Evolutionary conservation across 2,888 invertebrate genomes (phyloP).

Genomic region (Callyntrura guangdongensis): DNA sequence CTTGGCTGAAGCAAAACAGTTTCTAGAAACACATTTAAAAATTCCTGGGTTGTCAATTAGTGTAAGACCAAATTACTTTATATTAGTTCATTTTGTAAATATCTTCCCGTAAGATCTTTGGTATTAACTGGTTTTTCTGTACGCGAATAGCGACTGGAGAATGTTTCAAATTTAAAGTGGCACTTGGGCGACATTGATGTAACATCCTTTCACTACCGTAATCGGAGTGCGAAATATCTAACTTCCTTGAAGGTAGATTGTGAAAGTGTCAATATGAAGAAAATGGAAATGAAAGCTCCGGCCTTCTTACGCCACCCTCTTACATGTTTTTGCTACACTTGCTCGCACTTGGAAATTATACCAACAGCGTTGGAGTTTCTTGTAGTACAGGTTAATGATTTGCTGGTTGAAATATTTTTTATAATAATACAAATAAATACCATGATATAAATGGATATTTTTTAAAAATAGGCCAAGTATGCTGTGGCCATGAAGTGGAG

Average conservation of each 20-base stretch:
- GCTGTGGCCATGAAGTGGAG: conserved; percentile 70
- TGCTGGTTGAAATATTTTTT: conserved; percentile 4
- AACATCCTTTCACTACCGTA: conserved; percentile 72
- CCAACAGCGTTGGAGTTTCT: conserved; percentile 69
- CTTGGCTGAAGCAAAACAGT: conserved; percentile 58
- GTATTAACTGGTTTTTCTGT: background rate
- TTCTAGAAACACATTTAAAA: conserved; percentile 71
- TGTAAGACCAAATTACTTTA: conserved; percentile 38
- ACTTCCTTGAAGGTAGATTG: conserved; percentile 65
- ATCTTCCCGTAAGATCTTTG: background rate
- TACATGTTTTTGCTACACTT: conserved; percentile 75
- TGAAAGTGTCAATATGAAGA: conserved; percentile 59
- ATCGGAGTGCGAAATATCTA: conserved; percentile 66
- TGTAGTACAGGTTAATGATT: conserved; percentile 50
- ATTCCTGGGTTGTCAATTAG: conserved; percentile 65
- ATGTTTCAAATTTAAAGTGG: conserved; percentile 70
- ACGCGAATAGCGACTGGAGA: conserved; percentile 61
- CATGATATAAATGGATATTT: too few relatives aligned
- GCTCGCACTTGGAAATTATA: conserved; percentile 69
- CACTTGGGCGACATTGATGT: conserved; percentile 57
- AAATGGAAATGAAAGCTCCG: conserved; percentile 65
- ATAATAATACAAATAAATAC: too few relatives aligned
- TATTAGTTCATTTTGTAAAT: background rate
- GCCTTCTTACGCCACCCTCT: conserved; percentile 70
- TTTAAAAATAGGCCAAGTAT: conserved; percentile 65